phyloP scores from a whole-genome alignment of 2,797 vertebrate species.

The Coluber constrictor region DNA sequence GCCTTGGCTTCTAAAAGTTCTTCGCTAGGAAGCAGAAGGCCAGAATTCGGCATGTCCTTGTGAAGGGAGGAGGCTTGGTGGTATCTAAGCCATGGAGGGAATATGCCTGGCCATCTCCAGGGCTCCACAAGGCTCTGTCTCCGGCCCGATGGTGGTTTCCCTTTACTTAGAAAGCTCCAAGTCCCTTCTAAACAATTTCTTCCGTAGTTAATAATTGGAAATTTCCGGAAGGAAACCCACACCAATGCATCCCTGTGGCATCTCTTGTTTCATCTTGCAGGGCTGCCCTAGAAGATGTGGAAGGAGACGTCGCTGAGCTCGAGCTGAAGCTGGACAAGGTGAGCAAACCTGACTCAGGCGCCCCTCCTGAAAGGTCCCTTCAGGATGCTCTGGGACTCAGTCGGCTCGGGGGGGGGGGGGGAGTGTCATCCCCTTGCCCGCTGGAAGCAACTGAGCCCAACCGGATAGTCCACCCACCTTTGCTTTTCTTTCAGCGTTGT shows the following conservation, averaged over 20 bases:
- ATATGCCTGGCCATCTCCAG: not conserved
- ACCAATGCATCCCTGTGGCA: too few species aligned
- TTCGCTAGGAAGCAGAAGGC: not conserved
- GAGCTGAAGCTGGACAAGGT: conserved; percentile 98
- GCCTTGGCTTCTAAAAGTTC: not conserved
- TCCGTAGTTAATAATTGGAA: not conserved
- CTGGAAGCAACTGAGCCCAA: not conserved
- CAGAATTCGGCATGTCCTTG: too few species aligned
- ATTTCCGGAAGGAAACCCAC: too few species aligned
- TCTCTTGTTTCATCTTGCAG: conserved; percentile 68
- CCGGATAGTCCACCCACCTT: not conserved
- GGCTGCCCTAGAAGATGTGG: conserved; percentile 95
- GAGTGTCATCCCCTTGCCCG: not conserved
- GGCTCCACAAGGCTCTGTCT: not conserved
- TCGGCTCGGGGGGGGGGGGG: too few species aligned
- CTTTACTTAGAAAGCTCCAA: not conserved
- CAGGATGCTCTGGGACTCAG: too few species aligned
- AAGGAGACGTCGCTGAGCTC: conserved; percentile 94
- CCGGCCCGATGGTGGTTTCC: not conserved
- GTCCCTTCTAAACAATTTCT: not conserved
- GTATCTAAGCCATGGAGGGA: too few species aligned
- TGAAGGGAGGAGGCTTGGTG: not conserved
- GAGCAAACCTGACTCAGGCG: conserved; percentile 48
- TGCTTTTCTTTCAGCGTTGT: not conserved
- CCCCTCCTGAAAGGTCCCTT: not conserved